These are phyloP conservation scores for Drosophila virilis DNA, from an alignment of 1,140 invertebrate species.

Conservation along the genomic window DNA sequence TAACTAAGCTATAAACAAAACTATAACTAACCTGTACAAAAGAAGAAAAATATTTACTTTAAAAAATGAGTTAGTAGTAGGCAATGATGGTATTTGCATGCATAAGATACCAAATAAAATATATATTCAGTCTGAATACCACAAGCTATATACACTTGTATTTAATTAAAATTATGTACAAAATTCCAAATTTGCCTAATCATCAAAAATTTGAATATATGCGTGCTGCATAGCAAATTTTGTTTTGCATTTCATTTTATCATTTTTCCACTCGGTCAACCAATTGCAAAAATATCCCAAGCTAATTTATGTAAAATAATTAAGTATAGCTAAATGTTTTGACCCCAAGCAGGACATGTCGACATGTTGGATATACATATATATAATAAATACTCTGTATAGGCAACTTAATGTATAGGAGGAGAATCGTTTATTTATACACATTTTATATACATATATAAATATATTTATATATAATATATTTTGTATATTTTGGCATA, in stretches of 20 bases:
- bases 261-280: background rate
- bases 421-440: no score
- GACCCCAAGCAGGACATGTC: conserved; percentile 5
- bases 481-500: background rate
- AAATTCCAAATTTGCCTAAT: background rate
- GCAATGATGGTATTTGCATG: no score
- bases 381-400: background rate
- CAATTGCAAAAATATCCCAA: conserved; percentile 18
- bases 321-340: conserved; percentile 36
- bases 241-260: conserved; percentile 2
- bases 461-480: background rate
- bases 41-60: background rate
- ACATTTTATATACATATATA: background rate
- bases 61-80: no score
- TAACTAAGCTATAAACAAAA: background rate
- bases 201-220: conserved; percentile 26
- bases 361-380: conserved; percentile 19
- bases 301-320: conserved; percentile 58
- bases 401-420: no score
- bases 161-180: no score
- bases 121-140: no score
- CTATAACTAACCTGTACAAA: background rate
- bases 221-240: background rate
- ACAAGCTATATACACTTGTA: no score
- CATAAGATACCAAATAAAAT: no score